phyloP scores from a whole-genome alignment of 2,888 invertebrate genomes.

The Hirtodrosophila trivittata region DNA sequence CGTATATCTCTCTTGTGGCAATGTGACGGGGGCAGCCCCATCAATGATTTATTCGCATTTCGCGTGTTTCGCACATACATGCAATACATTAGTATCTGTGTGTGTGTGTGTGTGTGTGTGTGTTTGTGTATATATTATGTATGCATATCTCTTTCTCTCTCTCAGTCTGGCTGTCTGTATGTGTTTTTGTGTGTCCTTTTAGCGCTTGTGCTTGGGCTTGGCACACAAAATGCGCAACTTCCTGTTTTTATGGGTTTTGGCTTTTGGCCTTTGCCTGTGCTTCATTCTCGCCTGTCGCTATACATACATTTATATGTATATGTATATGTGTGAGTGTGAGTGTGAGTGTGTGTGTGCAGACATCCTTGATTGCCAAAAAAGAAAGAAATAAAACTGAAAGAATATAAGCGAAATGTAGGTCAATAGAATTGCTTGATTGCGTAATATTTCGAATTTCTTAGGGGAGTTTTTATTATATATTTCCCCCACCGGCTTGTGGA shows the following conservation, averaged over 20 bases:
- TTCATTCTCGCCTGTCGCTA: conserved; percentile 36
- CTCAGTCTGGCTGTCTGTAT: conserved; percentile 13
- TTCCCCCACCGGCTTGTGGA: not conserved
- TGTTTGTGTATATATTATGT: conserved; percentile 6
- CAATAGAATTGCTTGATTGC: conserved; percentile 66
- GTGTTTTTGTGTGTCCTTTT: conserved; percentile 41
- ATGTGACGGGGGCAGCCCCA: conserved; percentile 43
- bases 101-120: not conserved
- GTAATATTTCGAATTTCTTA: conserved; percentile 44
- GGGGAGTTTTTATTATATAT: conserved; percentile 10
- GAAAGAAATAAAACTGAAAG: conserved; percentile 7
- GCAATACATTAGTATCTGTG: conserved; percentile 1
- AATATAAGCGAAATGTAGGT: conserved; percentile 61
- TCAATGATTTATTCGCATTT: conserved; percentile 78
- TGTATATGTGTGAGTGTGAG: conserved; percentile 7
- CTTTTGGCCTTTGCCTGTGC: conserved; percentile 35
- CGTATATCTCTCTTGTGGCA: conserved; percentile 32
- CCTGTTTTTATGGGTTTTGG: conserved; percentile 63
- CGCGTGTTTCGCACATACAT: conserved; percentile 61
- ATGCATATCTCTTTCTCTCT: conserved; percentile 12
- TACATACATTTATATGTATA: not conserved
- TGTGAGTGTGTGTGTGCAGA: conserved; percentile 31
- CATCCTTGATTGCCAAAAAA: conserved; percentile 65
- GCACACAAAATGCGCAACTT: conserved; percentile 70
- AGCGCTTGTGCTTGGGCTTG: conserved; percentile 54